Evolutionary conservation across 2,888 invertebrate species (phyloP), one percentile per base, ranked within the genome.

Genomic region (Polyploca ridens): DNA sequence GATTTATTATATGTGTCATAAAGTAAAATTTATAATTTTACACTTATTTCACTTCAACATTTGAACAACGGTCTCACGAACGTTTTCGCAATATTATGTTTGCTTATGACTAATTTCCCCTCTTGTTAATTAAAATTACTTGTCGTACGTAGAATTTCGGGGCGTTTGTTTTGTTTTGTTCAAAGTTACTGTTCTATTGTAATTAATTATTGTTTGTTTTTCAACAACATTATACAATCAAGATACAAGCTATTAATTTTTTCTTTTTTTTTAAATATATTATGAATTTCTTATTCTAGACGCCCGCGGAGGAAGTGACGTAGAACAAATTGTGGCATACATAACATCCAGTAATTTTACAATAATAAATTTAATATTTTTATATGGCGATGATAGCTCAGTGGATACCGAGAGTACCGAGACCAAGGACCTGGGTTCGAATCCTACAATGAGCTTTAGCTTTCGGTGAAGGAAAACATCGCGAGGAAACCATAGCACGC

Each of bases 11-110:
- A 14, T 44, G 44, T n/a, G n/a, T 46, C 46, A 46, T 46, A n/a
- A 46, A 46, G 46, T 46, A 46, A 46, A n/a, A 46, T 46, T 46
- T 46, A 46, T 46, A 46, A 46, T 46, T 46, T 46, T 46, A n/a
- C n/a, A 46, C 46, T 46, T 46, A 46, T 5, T 46, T 6, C 46
- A 5, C n/a, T n/a, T 46, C n/a, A 10, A 46, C 14, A 44, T 44
- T n/a, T n/a, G 46, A 7, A 14, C 46, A 7, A n/a, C n/a, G 46
- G 6, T n/a, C 46, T 46, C n/a, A 6, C 6, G 7, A 46, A 46
- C 46, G n/a, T 46, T 46, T n/a, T 46, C 46, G n/a, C n/a, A 46
- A 46, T 46, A 46, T 46, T 46, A n/a, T 46, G 46, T 46, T 46
- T 46, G n/a, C 46, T 14, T 46, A 46, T 46, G 46, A 14, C 46